Evolutionary conservation across 2,888 invertebrate genomes (phyloP).

Genomic region (Mythimna vitellina): DNA sequence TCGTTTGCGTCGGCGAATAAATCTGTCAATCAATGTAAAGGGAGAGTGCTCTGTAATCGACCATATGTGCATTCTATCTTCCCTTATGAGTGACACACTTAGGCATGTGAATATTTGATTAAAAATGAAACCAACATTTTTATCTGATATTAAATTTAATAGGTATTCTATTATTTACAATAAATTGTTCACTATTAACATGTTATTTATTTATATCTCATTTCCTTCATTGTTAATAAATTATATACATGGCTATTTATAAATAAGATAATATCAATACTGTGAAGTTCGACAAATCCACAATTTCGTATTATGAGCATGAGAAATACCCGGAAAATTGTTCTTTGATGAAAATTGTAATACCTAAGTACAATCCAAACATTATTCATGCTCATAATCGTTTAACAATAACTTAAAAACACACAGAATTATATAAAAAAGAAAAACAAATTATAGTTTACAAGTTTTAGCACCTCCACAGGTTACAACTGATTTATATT

Average conservation of each 20-base stretch:
- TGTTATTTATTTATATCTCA: constrained; percentile 88
- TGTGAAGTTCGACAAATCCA: constrained; percentile 86
- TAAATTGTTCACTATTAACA: constrained; percentile 91
- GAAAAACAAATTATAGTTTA: constrained; percentile 76
- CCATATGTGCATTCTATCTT: too few species aligned
- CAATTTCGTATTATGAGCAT: constrained; percentile 70
- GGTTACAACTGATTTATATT: constrained; percentile 77
- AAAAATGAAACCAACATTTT: constrained; percentile 79
- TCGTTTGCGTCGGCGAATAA: too few species aligned
- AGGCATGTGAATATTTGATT: neutral
- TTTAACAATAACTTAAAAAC: constrained; percentile 75
- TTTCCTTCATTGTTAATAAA: constrained; percentile 89
- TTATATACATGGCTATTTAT: constrained; percentile 90
- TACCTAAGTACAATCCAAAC: constrained; percentile 49
- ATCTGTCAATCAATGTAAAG: too few species aligned
- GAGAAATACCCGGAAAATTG: constrained; percentile 62
- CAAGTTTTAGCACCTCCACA: constrained; percentile 87
- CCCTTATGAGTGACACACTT: too few species aligned
- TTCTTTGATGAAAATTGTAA: constrained; percentile 59
- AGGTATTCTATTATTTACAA: constrained; percentile 90
- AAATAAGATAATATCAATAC: constrained; percentile 90
- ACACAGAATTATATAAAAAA: constrained; percentile 72
- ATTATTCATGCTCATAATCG: constrained; percentile 69
- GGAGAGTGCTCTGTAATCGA: too few species aligned
- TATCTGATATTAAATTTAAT: constrained; percentile 91